Evolutionary conservation across 1,140 invertebrate genomes (phyloP), one percentile per base, ranked within the genome.

Genomic region (Sarcophaga peregrina): DNA sequence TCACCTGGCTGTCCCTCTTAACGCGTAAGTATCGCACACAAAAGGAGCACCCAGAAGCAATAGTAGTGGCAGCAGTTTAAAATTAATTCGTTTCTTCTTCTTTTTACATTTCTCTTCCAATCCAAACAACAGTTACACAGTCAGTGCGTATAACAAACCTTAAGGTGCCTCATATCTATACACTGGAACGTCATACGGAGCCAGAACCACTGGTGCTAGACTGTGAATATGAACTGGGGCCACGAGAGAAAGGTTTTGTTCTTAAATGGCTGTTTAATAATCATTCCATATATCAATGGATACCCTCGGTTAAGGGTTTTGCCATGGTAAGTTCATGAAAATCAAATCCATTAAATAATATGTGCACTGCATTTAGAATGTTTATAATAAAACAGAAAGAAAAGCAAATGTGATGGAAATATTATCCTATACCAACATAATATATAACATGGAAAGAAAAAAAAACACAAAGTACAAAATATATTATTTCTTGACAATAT

Each of bases 231-330:
- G 90, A 90, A 82, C 85, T 90, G 68, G 87, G 84, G 62, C 82
- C 87, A 48, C 62, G 83, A 73, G 90, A 90, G 85, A 87, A 87
- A 83, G 90, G 90, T 72, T 89, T 90, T 85, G 90, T 90, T 5
- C 85, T 90, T 58, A 90, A 90, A 85, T 90, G 90, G 90, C 84
- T 90, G 80, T 89, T 90, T 74, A 90, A 90, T 83, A 89, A 88
- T 84, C 86, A 90, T 81, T 89, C 87, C 83, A 90, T 90, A 85
- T 90, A 90, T 84, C 90, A 90, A 82, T 90, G 90, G 90, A 90
- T 90, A 86, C 90, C 90, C 81, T 86, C 86, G 80, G 87, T 89
- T 68, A 90, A 90, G 83, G 87, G 87, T 78, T 90, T 90, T 84
- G 87, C 89, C 83, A 89, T 90, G 88, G 89, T 90, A 87, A 89